Conservation (phyloP, 2,888 invertebrate genomes). For the Campaea margaritaria region DNA sequence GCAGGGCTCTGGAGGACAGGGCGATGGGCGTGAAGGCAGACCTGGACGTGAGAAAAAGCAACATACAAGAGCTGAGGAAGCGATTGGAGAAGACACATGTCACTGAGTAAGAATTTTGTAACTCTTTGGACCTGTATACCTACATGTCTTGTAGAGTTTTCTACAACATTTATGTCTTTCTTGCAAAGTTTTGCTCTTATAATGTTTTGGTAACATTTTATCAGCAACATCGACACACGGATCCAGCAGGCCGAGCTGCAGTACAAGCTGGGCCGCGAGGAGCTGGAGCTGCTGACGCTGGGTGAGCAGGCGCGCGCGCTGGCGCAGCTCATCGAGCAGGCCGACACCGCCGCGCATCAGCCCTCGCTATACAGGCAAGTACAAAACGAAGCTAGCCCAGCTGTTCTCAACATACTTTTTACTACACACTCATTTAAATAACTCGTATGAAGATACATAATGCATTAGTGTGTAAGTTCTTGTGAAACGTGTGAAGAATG, state of each 20-base stretch:
- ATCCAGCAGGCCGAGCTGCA: slow-evolving; percentile 96
- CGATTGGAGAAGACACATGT: slow-evolving; percentile 93
- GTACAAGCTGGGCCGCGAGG: slow-evolving; percentile 94
- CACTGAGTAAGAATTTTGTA: slow-evolving; percentile 89
- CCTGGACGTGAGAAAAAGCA: slow-evolving; percentile 90
- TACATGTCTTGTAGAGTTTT: too few relatives aligned
- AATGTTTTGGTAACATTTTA: not conserved
- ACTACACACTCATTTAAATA: too few relatives aligned
- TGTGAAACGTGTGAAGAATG: slow-evolving; percentile 35
- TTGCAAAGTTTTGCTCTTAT: too few relatives aligned
- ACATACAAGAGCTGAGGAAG: slow-evolving; percentile 92
- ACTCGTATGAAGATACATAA: not conserved
- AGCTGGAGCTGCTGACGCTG: slow-evolving; percentile 92
- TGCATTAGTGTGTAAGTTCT: not conserved
- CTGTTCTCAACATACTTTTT: slow-evolving; percentile 84
- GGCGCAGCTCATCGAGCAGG: slow-evolving; percentile 90
- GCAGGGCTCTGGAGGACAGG: slow-evolving; percentile 84
- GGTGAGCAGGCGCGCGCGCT: slow-evolving; percentile 93
- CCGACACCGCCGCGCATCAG: slow-evolving; percentile 78
- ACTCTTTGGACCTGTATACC: too few relatives aligned
- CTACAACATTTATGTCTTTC: too few relatives aligned
- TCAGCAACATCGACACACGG: slow-evolving; percentile 94
- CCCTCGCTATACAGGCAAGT: slow-evolving; percentile 85
- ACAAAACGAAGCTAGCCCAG: slow-evolving; percentile 85
- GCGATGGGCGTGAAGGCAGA: slow-evolving; percentile 85